Conservation (phyloP, 2,797 vertebrate genomes). For the Manis pentadactyla region DNA sequence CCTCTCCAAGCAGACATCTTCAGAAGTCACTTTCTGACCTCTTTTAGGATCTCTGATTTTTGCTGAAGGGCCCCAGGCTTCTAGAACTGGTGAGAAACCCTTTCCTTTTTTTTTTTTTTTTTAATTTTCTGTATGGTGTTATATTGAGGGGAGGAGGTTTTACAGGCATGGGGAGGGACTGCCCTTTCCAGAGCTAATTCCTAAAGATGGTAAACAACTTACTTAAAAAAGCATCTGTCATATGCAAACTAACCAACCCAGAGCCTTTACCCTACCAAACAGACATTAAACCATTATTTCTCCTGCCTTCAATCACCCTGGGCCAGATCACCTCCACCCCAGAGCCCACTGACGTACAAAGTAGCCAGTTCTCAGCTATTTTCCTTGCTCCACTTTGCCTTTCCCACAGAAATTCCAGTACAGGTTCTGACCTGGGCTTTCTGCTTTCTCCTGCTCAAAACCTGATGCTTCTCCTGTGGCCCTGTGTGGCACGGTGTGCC, state of each 20-base stretch:
- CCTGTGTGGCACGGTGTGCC: too few relatives aligned
- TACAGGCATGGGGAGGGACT: neutral
- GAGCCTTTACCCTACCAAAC: neutral
- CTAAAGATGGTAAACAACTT: neutral
- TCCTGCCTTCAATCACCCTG: neutral
- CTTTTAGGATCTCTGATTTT: slow-evolving; percentile 18
- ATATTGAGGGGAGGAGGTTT: neutral
- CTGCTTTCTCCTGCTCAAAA: neutral
- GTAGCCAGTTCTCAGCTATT: neutral
- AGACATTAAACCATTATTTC: neutral
- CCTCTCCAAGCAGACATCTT: neutral
- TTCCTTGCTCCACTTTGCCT: neutral
- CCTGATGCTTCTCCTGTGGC: neutral
- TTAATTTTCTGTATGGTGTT: neutral
- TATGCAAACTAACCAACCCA: neutral
- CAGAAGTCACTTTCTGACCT: neutral
- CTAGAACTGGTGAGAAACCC: neutral
- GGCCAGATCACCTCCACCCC: neutral
- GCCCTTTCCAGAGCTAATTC: neutral
- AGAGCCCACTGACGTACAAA: neutral
- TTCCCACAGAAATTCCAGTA: neutral
- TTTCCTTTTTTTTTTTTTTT: neutral
- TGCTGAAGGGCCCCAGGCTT: neutral
- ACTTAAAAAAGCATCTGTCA: neutral
- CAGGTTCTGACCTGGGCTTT: neutral